A percentile compares a stretch with the other conserved stretches of the same genome.
These are phyloP conservation scores for Crenuchus spilurus DNA, from an alignment of 2,797 vertebrate genomes.

Conservation along the genomic window DNA sequence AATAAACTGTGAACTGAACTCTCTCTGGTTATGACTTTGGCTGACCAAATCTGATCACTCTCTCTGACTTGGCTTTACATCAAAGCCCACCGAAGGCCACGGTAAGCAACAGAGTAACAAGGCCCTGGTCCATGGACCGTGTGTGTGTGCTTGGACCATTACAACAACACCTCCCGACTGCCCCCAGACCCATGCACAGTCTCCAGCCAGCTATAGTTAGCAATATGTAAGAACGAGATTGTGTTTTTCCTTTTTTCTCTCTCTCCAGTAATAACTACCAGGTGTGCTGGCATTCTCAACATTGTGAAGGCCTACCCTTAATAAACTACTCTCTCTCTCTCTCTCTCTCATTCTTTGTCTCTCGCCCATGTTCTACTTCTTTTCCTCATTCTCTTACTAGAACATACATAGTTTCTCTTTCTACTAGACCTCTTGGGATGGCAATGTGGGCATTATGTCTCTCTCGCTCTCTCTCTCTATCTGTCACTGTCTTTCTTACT, in stretches of 20 bases:
- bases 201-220: slow-evolving; percentile 32
- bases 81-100: slow-evolving; percentile 22
- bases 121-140: neutral
- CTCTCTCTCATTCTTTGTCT: too few species aligned
- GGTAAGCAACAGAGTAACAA: slow-evolving; percentile 20
- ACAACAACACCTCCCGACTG: neutral
- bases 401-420: too few species aligned
- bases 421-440: too few species aligned
- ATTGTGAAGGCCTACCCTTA: slow-evolving; percentile 37
- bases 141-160: neutral
- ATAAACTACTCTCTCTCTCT: slow-evolving; percentile 37
- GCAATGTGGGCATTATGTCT: too few species aligned
- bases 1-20: neutral
- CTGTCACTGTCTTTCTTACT: neutral
- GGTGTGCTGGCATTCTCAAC: slow-evolving; percentile 52
- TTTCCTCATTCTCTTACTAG: neutral
- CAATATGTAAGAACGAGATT: slow-evolving; percentile 18
- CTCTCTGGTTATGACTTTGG: slow-evolving; percentile 16
- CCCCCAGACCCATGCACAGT: neutral
- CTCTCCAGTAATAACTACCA: slow-evolving; percentile 59
- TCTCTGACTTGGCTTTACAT: slow-evolving; percentile 35
- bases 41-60: slow-evolving; percentile 18
- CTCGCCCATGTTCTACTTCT: too few species aligned
- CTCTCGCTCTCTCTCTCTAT: neutral
- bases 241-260: slow-evolving; percentile 16